Evolutionary conservation across 2,888 invertebrate genomes (phyloP).

Genomic region (Prosopocoilus inquinatus): DNA sequence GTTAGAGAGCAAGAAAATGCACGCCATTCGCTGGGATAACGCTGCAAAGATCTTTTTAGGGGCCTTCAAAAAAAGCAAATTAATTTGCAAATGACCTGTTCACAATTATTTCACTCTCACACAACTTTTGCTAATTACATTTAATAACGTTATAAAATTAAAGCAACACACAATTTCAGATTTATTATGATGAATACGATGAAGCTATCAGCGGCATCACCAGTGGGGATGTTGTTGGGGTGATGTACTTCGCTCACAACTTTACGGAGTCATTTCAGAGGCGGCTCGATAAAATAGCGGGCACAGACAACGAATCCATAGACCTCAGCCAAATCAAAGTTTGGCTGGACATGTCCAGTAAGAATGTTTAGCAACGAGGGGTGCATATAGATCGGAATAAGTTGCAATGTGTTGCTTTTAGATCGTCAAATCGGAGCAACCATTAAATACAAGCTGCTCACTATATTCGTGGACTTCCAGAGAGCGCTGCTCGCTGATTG

Average conservation of each 20-base stretch:
- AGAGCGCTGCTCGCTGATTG: constrained; percentile 64
- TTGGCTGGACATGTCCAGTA: constrained; percentile 75
- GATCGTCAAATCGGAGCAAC: constrained; percentile 82
- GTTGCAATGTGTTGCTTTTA: constrained; percentile 46
- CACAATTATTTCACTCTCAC: no score
- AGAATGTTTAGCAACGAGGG: constrained; percentile 30
- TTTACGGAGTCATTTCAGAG: constrained; percentile 65
- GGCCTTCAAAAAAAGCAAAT: no score
- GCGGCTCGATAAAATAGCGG: constrained; percentile 60
- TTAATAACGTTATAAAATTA: constrained; percentile 7
- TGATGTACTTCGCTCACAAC: constrained; percentile 67
- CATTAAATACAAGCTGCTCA: constrained; percentile 66
- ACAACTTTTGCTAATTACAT: neutral
- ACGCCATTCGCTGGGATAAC: no score
- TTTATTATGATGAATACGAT: constrained; percentile 54
- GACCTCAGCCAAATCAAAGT: constrained; percentile 65
- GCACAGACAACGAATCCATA: constrained; percentile 55
- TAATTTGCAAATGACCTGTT: no score
- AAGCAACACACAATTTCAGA: constrained; percentile 47
- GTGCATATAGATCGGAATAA: neutral
- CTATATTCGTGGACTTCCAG: constrained; percentile 68
- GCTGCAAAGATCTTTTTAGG: no score
- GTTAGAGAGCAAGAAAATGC: no score
- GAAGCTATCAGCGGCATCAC: constrained; percentile 57
- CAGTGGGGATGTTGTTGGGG: constrained; percentile 60